Conservation (phyloP, 2,888 invertebrate genomes). For the Orthonychiurus folsomi region DNA sequence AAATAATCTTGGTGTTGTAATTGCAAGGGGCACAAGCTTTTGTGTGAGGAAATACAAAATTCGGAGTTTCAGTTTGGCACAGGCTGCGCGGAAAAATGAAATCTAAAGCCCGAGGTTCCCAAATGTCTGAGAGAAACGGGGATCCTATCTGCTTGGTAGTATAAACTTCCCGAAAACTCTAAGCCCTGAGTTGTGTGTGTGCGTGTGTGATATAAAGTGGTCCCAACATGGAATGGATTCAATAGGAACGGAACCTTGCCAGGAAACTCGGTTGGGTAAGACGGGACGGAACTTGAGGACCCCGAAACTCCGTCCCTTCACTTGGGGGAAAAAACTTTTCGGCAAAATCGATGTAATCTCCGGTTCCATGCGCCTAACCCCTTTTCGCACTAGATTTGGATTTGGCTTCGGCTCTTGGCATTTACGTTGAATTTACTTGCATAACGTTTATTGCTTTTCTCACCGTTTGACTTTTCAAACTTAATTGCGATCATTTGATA, state of each 20-base stretch:
- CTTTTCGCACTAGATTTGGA: no score
- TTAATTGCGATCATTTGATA: no score
- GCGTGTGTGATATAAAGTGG: no score
- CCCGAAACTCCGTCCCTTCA: not conserved
- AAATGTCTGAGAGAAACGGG: not conserved
- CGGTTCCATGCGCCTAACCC: not conserved
- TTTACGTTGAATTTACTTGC: no score
- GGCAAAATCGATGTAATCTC: constrained; percentile 1
- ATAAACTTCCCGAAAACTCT: not conserved
- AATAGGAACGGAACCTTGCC: not conserved
- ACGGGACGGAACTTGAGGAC: not conserved
- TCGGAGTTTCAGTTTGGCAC: not conserved
- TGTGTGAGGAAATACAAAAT: not conserved
- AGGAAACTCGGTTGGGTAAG: not conserved
- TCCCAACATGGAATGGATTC: no score
- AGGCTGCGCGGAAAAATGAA: not conserved
- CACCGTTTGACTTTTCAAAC: no score
- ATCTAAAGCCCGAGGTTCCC: not conserved
- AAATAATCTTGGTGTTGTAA: not conserved
- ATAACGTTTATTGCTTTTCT: no score
- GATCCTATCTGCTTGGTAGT: not conserved
- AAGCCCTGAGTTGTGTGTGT: not conserved
- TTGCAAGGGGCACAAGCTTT: not conserved
- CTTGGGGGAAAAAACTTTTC: not conserved
- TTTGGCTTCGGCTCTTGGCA: no score